Conservation (phyloP, 1,140 invertebrate species). For the Danaus plexippus region DNA sequence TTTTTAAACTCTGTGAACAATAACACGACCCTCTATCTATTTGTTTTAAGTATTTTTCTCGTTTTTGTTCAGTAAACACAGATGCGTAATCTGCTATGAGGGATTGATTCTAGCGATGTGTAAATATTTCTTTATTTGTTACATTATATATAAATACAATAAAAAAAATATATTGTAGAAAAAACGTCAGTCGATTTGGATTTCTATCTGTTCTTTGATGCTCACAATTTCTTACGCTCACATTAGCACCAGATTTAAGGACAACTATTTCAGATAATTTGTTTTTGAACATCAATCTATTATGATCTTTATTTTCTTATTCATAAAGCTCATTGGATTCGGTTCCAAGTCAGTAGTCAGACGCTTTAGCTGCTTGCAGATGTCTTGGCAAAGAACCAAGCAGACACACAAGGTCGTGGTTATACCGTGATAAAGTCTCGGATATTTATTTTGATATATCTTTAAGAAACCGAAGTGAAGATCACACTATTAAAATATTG, state of each 20-base stretch:
- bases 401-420: slow-evolving; percentile 43
- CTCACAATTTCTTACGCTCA: background rate
- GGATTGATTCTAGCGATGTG: too few species aligned
- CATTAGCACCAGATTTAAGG: slow-evolving; percentile 7
- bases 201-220: too few species aligned
- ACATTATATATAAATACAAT: too few species aligned
- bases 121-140: too few species aligned
- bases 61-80: too few species aligned
- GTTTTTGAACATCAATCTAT: slow-evolving; percentile 1
- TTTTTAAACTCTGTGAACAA: too few species aligned
- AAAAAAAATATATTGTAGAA: too few species aligned
- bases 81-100: too few species aligned
- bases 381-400: slow-evolving; percentile 48
- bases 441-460: slow-evolving; percentile 9
- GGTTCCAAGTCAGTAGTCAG: slow-evolving; percentile 21
- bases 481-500: background rate
- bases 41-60: too few species aligned
- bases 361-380: slow-evolving; percentile 34
- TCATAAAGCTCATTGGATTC: background rate
- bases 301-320: slow-evolving; percentile 2
- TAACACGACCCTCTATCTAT: too few species aligned
- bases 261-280: slow-evolving; percentile 4
- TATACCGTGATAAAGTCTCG: slow-evolving; percentile 26
- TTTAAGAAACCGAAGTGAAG: slow-evolving; percentile 12
- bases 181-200: too few species aligned